phyloP scores from a whole-genome alignment of 2,113 vertebrate species.

The Odocoileus hemionus region DNA sequence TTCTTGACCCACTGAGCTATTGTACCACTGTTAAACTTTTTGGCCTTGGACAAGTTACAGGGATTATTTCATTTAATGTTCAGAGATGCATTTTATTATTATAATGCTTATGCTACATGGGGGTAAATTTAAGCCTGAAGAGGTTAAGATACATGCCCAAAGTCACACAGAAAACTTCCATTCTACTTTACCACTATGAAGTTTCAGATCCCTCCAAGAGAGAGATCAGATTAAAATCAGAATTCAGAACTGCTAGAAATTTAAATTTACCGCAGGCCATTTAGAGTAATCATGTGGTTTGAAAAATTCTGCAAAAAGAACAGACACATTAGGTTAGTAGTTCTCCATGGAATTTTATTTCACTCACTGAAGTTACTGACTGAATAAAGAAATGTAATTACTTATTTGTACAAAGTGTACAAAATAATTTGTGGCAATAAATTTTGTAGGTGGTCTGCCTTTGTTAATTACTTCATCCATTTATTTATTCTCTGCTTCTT shows the following conservation, averaged over 20 bases:
- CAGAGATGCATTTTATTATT: neutral
- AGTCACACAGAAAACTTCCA: neutral
- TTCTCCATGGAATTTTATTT: neutral
- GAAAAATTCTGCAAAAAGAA: neutral
- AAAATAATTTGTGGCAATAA: neutral
- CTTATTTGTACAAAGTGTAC: neutral
- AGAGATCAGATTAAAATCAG: neutral
- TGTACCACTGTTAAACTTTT: neutral
- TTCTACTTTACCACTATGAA: neutral
- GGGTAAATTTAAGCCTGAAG: neutral
- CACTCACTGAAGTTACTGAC: neutral
- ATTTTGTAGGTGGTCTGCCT: neutral
- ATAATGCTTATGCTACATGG: neutral
- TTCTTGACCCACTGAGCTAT: neutral
- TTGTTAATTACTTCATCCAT: neutral
- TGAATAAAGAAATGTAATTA: neutral
- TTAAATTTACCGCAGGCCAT: slow-evolving; percentile 54
- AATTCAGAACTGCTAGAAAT: neutral
- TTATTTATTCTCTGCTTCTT: neutral
- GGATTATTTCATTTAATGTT: neutral
- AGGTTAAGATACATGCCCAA: neutral
- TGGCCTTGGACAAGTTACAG: neutral
- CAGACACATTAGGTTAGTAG: neutral
- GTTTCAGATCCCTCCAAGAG: neutral
- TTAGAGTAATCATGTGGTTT: accelerated